A percentile compares a stretch with the other conserved stretches of the same genome.
Conservation (phyloP, 2,888 invertebrate genomes). For the Lottia scabra region DNA sequence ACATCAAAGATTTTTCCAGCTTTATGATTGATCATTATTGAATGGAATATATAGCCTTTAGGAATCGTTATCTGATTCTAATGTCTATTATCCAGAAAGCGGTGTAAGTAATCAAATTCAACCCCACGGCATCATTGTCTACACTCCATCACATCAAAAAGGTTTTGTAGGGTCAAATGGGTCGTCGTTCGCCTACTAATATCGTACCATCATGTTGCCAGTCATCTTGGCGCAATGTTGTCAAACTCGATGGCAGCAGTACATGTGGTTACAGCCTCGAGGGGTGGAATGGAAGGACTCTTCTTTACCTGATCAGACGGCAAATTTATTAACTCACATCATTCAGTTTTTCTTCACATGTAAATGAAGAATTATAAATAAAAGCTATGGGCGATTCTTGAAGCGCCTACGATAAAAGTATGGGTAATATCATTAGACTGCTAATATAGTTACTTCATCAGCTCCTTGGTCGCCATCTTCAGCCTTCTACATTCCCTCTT, state of each 20-base stretch:
- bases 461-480: background rate
- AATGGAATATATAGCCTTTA: background rate
- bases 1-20: background rate
- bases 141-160: background rate
- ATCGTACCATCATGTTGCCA: too few species aligned
- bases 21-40: background rate
- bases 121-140: background rate
- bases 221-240: too few species aligned
- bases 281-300: background rate
- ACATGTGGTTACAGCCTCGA: background rate
- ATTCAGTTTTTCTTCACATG: background rate
- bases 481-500: background rate
- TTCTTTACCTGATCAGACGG: conserved; percentile 3
- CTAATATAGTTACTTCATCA: conserved; percentile 4
- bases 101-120: background rate
- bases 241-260: too few species aligned
- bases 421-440: conserved; percentile 3
- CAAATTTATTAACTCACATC: background rate
- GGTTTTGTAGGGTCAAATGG: background rate
- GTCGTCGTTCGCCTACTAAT: too few species aligned
- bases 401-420: background rate
- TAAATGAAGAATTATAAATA: conserved; percentile 6
- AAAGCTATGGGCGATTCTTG: background rate
- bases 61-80: background rate
- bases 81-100: background rate